Conservation (phyloP, 2,888 invertebrate genomes). For the Ellobium chinense region DNA sequence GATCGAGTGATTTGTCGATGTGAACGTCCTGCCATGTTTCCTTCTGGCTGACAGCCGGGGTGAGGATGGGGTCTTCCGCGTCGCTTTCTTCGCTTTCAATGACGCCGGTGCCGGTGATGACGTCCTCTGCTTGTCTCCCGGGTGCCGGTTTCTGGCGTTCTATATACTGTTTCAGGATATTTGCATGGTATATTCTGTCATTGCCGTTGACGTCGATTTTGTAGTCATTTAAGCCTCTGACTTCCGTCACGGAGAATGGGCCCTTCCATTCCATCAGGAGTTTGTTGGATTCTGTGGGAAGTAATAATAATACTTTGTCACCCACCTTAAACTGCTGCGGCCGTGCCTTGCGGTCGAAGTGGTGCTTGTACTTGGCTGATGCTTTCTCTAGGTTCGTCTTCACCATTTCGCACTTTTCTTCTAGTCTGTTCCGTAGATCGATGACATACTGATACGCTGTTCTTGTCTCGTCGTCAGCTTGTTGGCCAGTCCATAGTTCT, state of each 20-base stretch:
- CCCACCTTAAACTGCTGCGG: conserved; percentile 30
- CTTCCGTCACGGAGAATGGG: conserved; percentile 40
- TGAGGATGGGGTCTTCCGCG: neutral
- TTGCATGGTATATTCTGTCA: neutral
- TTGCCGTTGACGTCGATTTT: too few relatives aligned
- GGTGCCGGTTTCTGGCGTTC: too few relatives aligned
- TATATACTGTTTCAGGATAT: neutral
- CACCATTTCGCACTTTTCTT: neutral
- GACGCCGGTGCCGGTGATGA: neutral
- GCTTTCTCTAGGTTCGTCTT: neutral
- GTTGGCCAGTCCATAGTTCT: conserved; percentile 42
- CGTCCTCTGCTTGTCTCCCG: too few relatives aligned
- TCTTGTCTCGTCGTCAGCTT: conserved; percentile 4
- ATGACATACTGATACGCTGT: conserved; percentile 5
- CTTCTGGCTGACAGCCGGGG: neutral
- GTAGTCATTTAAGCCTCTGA: too few relatives aligned
- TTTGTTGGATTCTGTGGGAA: conserved; percentile 50
- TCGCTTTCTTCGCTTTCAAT: neutral
- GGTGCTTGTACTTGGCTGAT: neutral
- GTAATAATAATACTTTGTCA: conserved; percentile 49
- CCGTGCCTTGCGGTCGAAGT: neutral
- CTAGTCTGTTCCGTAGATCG: neutral
- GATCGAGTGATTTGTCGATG: neutral
- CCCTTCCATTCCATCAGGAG: conserved; percentile 53
- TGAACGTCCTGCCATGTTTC: neutral